Conservation (phyloP, 30 jellyfish, hydroid and myxozoan genomes). For the Aurelia sp. region DNA sequence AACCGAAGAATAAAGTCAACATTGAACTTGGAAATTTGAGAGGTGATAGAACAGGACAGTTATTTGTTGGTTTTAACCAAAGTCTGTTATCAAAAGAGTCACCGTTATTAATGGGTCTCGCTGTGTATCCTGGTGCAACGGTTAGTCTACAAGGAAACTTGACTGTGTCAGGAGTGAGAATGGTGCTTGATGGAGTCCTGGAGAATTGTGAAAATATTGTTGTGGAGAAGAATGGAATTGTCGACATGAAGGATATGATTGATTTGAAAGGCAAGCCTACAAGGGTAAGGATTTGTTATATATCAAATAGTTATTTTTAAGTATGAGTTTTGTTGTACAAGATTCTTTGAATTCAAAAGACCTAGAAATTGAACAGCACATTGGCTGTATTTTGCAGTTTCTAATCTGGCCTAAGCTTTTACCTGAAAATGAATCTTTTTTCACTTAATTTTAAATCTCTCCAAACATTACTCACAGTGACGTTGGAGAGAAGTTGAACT, state of each 20-base stretch:
- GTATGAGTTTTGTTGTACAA: too few relatives aligned
- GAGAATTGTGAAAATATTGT: slow-evolving; percentile 66
- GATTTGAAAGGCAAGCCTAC: slow-evolving; percentile 35
- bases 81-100: slow-evolving; percentile 61
- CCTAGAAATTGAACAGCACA: too few relatives aligned
- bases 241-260: slow-evolving; percentile 68
- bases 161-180: slow-evolving; percentile 63
- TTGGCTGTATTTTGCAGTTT: too few relatives aligned
- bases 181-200: slow-evolving; percentile 68
- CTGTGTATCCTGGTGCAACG: slow-evolving; percentile 67
- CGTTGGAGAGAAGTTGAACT: too few relatives aligned
- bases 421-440: too few relatives aligned
- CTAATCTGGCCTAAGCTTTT: too few relatives aligned
- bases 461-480: too few relatives aligned
- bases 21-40: slow-evolving; percentile 47
- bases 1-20: slow-evolving; percentile 12
- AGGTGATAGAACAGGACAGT: slow-evolving; percentile 63
- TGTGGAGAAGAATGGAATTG: slow-evolving; percentile 60
- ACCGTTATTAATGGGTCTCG: slow-evolving; percentile 62
- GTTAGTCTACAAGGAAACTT: slow-evolving; percentile 66
- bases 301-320: too few relatives aligned
- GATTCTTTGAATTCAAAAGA: too few relatives aligned
- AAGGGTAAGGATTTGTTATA: slow-evolving; percentile 26
- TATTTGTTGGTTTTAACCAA: slow-evolving; percentile 53
- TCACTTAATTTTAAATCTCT: too few relatives aligned